Base-by-base conservation (phyloP, 1,140 invertebrate genomes). In the Drosophila ogumai region DNA sequence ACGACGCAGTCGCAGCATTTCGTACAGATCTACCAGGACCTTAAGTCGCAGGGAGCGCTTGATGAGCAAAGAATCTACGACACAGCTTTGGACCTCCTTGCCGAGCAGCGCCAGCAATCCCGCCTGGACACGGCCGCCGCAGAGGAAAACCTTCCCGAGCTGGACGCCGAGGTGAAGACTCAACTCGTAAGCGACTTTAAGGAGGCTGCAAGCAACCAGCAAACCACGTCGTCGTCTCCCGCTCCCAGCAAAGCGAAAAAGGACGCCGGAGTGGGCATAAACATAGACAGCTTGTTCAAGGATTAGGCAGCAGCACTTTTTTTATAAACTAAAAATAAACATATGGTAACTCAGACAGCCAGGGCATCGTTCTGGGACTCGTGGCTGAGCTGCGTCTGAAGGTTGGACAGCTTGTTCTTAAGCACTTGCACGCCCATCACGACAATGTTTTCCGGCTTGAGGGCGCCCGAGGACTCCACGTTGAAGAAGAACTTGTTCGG, bases 401-500 rank as follows among this genome's bases (percentile, higher is more conserved):
- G 93, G 94, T 99, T 98, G 25, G 97, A 97, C 4, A 99, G 93
- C 94, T 99, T 99, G 91, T 99, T 98, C 93, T 99, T 99, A 12
- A 99, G 93, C 31, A 97, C 96, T 32, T 96, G 96, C 17, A 99
- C 96, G 8, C 98, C 98, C 95, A 98, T 98, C 79, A 98, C 95
- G 1, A 99, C 98, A 90, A 99, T 99, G 92, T 98, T 99, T 93
- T 99, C 98, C 31, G 99, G 99, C 91, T 96, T 97, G 4, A 99
- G 93, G 6, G 98, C 96, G 28, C 99, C 99, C 68, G 96, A 96
- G 10, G 98, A 97, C 93, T 99, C 99, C 0, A 99, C 98, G 94
- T 99, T 99, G 90, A 96, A 98, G 92, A 95, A 99, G 93, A 99
- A 99, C 94, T 99, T 99, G 91, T 99, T 99, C 12, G 99, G 98